Evolutionary conservation across 2,888 invertebrate species (phyloP).

Genomic region (Stegana nigrithorax): DNA sequence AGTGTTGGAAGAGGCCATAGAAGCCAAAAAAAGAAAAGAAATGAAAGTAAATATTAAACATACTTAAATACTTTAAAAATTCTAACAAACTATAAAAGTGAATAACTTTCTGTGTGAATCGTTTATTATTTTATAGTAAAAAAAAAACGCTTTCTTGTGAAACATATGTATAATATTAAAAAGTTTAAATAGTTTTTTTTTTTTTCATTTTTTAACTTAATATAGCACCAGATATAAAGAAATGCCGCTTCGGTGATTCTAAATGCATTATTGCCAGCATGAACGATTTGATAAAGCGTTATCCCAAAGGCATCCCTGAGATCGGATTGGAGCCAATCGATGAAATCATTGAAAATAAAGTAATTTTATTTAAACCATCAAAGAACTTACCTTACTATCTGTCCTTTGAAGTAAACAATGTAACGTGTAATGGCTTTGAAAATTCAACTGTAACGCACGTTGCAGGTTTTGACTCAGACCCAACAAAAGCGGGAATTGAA

Average conservation of each 20-base stretch:
- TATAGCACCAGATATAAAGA: slow-evolving; percentile 27
- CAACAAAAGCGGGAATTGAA: slow-evolving; percentile 22
- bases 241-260: slow-evolving; percentile 31
- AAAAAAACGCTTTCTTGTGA: neutral
- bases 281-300: slow-evolving; percentile 25
- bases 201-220: neutral
- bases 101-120: neutral
- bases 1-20: slow-evolving; percentile 22
- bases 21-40: no score
- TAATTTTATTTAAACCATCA: neutral
- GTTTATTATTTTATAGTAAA: neutral
- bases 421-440: slow-evolving; percentile 22
- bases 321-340: slow-evolving; percentile 20
- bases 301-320: slow-evolving; percentile 25
- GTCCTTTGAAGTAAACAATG: slow-evolving; percentile 20
- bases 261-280: slow-evolving; percentile 29
- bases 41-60: neutral
- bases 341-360: slow-evolving; percentile 4
- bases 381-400: no score
- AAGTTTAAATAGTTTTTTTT: neutral
- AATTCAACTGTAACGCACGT: slow-evolving; percentile 28
- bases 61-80: no score
- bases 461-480: slow-evolving; percentile 29
- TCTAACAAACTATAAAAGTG: no score
- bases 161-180: no score